Conservation (phyloP, 2,888 invertebrate species). For the Caenorhabditis virilis region DNA sequence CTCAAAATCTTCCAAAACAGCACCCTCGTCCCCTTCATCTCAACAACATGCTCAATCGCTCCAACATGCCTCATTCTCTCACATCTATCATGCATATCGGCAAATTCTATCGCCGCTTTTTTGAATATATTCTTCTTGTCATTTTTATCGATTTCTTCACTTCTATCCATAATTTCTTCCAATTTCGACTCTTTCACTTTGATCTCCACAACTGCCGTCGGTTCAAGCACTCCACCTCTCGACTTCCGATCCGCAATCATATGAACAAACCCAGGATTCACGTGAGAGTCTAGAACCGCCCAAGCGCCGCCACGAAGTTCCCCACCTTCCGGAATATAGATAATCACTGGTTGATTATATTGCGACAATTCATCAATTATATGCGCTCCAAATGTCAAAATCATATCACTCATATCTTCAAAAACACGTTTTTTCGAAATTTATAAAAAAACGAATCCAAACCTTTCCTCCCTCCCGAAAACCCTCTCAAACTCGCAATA, state of each 20-base stretch:
- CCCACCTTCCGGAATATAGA: constrained; percentile 94
- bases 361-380: constrained; percentile 92
- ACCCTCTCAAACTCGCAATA: constrained; percentile 99
- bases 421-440: constrained; percentile 11
- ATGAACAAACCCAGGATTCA: constrained; percentile 92
- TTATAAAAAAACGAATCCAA: constrained; percentile 3
- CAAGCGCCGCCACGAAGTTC: constrained; percentile 97
- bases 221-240: constrained; percentile 91
- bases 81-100: constrained; percentile 96
- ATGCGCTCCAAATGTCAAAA: constrained; percentile 97
- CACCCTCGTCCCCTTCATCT: constrained; percentile 8
- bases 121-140: constrained; percentile 17
- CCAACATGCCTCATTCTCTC: constrained; percentile 94
- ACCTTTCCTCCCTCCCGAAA: constrained; percentile 98
- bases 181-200: constrained; percentile 91
- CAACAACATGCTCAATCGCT: constrained; percentile 74
- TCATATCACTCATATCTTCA: constrained; percentile 93
- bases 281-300: constrained; percentile 95
- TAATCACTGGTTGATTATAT: constrained; percentile 83
- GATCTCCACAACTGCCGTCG: constrained; percentile 95
- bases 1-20: constrained; percentile 14
- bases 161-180: constrained; percentile 30
- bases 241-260: constrained; percentile 91
- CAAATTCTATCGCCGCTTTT: constrained; percentile 84
- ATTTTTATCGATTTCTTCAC: constrained; percentile 10